These are phyloP conservation scores for Cyclopterus lumpus DNA, from an alignment of 2,797 vertebrate species.

Conservation along the genomic window DNA sequence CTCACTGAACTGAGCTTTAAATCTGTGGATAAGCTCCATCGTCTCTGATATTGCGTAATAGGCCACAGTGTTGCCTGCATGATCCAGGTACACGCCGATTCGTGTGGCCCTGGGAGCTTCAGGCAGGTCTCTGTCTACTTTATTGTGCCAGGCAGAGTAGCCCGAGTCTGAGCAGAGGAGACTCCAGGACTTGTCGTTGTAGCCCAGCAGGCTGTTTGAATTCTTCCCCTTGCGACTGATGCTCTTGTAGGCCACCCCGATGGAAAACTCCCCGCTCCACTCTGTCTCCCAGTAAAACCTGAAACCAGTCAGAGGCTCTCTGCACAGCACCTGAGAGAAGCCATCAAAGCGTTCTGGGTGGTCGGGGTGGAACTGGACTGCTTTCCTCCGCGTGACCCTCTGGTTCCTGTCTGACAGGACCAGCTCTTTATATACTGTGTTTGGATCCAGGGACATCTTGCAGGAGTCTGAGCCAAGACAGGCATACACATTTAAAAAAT, in stretches of 20 bases:
- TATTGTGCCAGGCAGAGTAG: slow-evolving; percentile 87
- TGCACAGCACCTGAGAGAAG: slow-evolving; percentile 85
- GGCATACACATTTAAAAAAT: background rate
- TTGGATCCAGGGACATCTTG: slow-evolving; percentile 83
- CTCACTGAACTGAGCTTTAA: slow-evolving; percentile 83
- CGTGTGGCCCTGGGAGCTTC: slow-evolving; percentile 61
- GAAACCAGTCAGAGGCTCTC: slow-evolving; percentile 79
- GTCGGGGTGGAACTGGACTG: slow-evolving; percentile 77
- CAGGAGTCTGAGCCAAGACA: slow-evolving; percentile 69
- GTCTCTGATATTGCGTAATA: slow-evolving; percentile 80
- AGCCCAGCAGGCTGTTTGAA: slow-evolving; percentile 84
- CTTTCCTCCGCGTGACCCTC: slow-evolving; percentile 78
- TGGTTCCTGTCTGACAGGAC: slow-evolving; percentile 80
- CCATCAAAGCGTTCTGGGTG: slow-evolving; percentile 85
- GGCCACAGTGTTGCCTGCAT: slow-evolving; percentile 71
- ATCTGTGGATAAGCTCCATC: slow-evolving; percentile 83
- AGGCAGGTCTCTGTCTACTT: slow-evolving; percentile 77
- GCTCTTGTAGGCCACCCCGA: slow-evolving; percentile 83
- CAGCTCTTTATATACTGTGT: slow-evolving; percentile 85
- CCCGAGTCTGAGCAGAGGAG: slow-evolving; percentile 85
- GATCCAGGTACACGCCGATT: slow-evolving; percentile 84
- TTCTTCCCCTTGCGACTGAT: slow-evolving; percentile 87
- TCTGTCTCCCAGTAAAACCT: slow-evolving; percentile 86
- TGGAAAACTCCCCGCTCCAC: slow-evolving; percentile 85
- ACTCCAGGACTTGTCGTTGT: slow-evolving; percentile 87